Base-by-base conservation (phyloP, 2,888 invertebrate species). In the Sthenelais limicola region DNA sequence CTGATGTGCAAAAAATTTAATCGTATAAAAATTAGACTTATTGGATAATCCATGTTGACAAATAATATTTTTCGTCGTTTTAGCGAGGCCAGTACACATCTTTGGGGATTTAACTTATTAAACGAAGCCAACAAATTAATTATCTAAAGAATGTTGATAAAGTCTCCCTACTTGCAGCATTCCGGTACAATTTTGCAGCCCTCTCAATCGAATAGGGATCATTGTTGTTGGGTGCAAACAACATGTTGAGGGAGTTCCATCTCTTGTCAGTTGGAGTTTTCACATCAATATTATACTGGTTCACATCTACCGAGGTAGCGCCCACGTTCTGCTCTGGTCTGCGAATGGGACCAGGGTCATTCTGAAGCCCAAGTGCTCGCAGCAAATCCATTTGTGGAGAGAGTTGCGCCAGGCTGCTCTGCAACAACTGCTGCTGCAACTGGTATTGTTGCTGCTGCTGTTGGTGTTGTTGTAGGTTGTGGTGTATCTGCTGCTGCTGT, bases 91-190 rank as follows among this genome's bases (percentile, higher is more conserved):
- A n/a, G n/a, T n/a, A n/a, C n/a, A n/a, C n/a, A n/a, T n/a, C n/a
- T n/a, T n/a, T n/a, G n/a, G n/a, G n/a, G n/a, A n/a, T n/a, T n/a
- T n/a, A n/a, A n/a, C n/a, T n/a, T n/a, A n/a, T n/a, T n/a, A n/a
- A n/a, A n/a, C n/a, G n/a, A n/a, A n/a, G n/a, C n/a, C n/a, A n/a
- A n/a, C n/a, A n/a, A n/a, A n/a, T n/a, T n/a, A n/a, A n/a, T n/a
- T n/a, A n/a, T n/a, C n/a, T n/a, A n/a, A n/a, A n/a, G n/a, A n/a
- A n/a, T n/a, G n/a, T n/a, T n/a, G n/a, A n/a, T n/a, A n/a, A n/a
- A n/a, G n/a, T n/a, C n/a, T n/a, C n/a, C 87, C 87, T 87, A 92
- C 92, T 90, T 80, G 92, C 92, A 77, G 92, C 91, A 84, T 90
- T 91, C 76, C 92, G 89, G 84, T 93, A 92, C 75, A 91, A 89